Evolutionary conservation across 92 coral and sea anemone species (phyloP).

Genomic region (Epizoanthus stellaris): DNA sequence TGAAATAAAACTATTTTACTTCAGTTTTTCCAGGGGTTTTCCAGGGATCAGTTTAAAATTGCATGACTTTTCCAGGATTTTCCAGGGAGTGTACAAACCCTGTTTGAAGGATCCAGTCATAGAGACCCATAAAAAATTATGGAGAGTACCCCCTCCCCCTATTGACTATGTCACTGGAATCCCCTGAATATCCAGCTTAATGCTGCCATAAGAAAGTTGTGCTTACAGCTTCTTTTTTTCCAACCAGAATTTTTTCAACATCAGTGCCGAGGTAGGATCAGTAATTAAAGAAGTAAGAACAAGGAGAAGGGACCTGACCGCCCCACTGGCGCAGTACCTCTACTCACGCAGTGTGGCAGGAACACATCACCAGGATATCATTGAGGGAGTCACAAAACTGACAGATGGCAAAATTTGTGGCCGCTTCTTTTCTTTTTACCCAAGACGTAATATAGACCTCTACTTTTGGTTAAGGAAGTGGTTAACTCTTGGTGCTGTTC

Average conservation of each 20-base stretch:
- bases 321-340: slow-evolving; percentile 73
- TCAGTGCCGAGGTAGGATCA: slow-evolving; percentile 29
- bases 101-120: too few relatives aligned
- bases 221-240: not conserved
- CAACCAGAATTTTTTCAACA: slow-evolving; percentile 41
- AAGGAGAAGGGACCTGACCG: slow-evolving; percentile 69
- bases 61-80: not conserved
- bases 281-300: slow-evolving; percentile 67
- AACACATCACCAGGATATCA: slow-evolving; percentile 67
- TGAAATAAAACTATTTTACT: too few relatives aligned
- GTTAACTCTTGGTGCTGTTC: slow-evolving; percentile 70
- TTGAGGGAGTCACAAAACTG: slow-evolving; percentile 62
- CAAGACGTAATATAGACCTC: slow-evolving; percentile 65
- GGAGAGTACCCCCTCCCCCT: too few relatives aligned
- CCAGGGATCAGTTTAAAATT: too few relatives aligned
- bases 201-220: not conserved
- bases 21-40: too few relatives aligned
- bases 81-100: too few relatives aligned
- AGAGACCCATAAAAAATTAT: too few relatives aligned
- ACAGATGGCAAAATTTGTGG: slow-evolving; percentile 63
- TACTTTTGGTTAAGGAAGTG: slow-evolving; percentile 73
- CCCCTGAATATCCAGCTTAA: too few relatives aligned
- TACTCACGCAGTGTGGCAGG: slow-evolving; percentile 83
- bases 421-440: slow-evolving; percentile 73
- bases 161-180: too few relatives aligned